A percentile compares a stretch with the other conserved stretches of the same genome.
Conservation (phyloP, 2,797 vertebrate species). For the Periophthalmus magnuspinnatus region DNA sequence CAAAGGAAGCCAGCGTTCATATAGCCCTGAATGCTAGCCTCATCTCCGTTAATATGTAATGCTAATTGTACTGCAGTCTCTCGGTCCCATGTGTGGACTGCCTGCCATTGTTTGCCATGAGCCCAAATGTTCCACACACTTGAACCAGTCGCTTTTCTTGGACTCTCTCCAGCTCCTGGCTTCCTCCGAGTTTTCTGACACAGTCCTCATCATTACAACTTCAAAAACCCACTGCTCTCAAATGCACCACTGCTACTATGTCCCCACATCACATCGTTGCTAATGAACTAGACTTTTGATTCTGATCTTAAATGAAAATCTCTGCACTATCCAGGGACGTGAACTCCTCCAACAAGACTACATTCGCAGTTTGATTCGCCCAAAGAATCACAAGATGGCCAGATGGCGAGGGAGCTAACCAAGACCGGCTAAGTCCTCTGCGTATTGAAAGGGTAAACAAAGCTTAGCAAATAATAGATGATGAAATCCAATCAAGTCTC, state of each 20-base stretch:
- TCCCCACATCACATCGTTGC: conserved; percentile 29
- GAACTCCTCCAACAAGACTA: conserved; percentile 36
- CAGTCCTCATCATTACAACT: too few species aligned
- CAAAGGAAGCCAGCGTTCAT: too few species aligned
- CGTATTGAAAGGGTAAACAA: conserved; percentile 57
- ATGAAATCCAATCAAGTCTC: conserved; percentile 50
- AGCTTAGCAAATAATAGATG: conserved; percentile 39
- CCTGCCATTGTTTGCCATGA: background rate
- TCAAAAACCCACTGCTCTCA: conserved; percentile 18
- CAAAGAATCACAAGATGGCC: conserved; percentile 44
- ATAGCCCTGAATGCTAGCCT: background rate
- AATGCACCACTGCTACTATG: conserved; percentile 13
- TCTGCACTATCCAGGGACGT: conserved; percentile 34
- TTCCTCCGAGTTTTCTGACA: conserved; percentile 12
- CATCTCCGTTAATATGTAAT: background rate
- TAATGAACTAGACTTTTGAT: conserved; percentile 50
- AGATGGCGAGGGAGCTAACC: conserved; percentile 55
- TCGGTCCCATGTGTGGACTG: background rate
- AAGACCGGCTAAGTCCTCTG: conserved; percentile 49
- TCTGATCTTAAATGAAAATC: conserved; percentile 59
- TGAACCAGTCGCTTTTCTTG: background rate
- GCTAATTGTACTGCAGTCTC: background rate
- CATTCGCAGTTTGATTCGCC: conserved; percentile 37
- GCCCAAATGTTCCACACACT: conserved; percentile 5
- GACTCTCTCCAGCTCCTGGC: conserved; percentile 2